phyloP scores from a whole-genome alignment of 2,888 invertebrate genomes.

The Schrankia costaestrigalis region DNA sequence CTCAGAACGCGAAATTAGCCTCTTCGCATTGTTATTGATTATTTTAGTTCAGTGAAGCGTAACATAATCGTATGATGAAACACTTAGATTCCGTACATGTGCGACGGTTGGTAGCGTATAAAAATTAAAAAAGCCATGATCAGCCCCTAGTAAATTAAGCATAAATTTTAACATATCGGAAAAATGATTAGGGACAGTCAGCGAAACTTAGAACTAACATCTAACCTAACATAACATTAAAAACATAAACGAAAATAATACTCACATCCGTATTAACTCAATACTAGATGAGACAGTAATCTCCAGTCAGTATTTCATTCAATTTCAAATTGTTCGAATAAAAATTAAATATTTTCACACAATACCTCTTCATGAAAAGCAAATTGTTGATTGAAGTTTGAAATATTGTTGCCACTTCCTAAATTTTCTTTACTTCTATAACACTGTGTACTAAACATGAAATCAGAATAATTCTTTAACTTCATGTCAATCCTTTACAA shows the following conservation, averaged over 20 bases:
- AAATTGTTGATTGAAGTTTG: slow-evolving; percentile 36
- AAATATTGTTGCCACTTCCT: slow-evolving; percentile 20
- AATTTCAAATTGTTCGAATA: slow-evolving; percentile 14
- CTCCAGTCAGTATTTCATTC: slow-evolving; percentile 23
- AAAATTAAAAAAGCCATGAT: slow-evolving; percentile 63
- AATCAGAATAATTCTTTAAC: too few relatives aligned
- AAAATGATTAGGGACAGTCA: slow-evolving; percentile 63
- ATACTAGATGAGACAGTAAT: slow-evolving; percentile 24
- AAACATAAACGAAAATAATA: slow-evolving; percentile 39
- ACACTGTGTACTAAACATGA: too few relatives aligned
- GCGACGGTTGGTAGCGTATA: slow-evolving; percentile 39
- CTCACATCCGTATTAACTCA: slow-evolving; percentile 52
- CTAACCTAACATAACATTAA: slow-evolving; percentile 68
- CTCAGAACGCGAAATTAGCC: slow-evolving; percentile 25
- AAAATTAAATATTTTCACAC: slow-evolving; percentile 24
- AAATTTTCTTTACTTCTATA: too few relatives aligned
- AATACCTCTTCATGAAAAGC: slow-evolving; percentile 25
- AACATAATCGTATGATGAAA: slow-evolving; percentile 27
- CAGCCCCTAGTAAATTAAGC: slow-evolving; percentile 74
- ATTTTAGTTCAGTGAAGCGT: slow-evolving; percentile 41
- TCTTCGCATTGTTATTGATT: slow-evolving; percentile 44
- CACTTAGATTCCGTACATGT: slow-evolving; percentile 24
- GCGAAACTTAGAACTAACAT: slow-evolving; percentile 67
- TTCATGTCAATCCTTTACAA: too few relatives aligned
- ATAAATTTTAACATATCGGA: slow-evolving; percentile 49